Evolutionary conservation across 1,140 invertebrate species (phyloP).

Genomic region (Charaxes varanes): DNA sequence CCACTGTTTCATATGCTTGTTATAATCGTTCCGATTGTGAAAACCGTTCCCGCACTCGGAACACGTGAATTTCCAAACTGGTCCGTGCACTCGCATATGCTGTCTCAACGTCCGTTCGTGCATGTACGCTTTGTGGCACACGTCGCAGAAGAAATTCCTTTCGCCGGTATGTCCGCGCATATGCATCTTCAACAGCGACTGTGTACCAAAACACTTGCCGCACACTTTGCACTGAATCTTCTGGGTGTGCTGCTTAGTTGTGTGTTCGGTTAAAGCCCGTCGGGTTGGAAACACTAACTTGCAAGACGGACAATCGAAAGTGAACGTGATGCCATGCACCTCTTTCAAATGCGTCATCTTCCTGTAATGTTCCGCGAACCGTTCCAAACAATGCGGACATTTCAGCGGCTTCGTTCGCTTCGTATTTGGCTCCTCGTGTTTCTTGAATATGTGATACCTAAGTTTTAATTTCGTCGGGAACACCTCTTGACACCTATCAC

Average conservation of each 20-base stretch:
- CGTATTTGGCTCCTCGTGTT: constrained; percentile 45
- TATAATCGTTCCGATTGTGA: constrained; percentile 54
- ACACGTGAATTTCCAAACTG: constrained; percentile 72
- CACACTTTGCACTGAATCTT: constrained; percentile 74
- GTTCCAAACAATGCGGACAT: constrained; percentile 60
- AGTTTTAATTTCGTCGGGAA: constrained; percentile 57
- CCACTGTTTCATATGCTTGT: constrained; percentile 64
- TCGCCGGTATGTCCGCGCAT: constrained; percentile 81
- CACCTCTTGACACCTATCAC: constrained; percentile 51
- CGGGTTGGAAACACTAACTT: constrained; percentile 45
- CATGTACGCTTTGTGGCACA: constrained; percentile 78
- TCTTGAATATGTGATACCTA: constrained; percentile 53
- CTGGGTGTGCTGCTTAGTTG: constrained; percentile 71
- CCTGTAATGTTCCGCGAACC: constrained; percentile 57
- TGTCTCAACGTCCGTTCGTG: constrained; percentile 81
- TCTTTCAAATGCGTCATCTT: constrained; percentile 65
- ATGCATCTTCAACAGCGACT: constrained; percentile 81
- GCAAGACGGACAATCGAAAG: constrained; percentile 52
- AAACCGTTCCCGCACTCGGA: constrained; percentile 73
- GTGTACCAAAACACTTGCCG: constrained; percentile 73
- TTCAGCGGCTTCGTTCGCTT: constrained; percentile 57
- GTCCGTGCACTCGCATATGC: constrained; percentile 80
- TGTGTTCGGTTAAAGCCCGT: constrained; percentile 58
- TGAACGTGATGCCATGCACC: constrained; percentile 54
- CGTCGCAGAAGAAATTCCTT: constrained; percentile 74